Evolutionary conservation across 1,140 invertebrate species (phyloP), one percentile per base, ranked within the genome.

Genomic region (Drosophila lini): DNA sequence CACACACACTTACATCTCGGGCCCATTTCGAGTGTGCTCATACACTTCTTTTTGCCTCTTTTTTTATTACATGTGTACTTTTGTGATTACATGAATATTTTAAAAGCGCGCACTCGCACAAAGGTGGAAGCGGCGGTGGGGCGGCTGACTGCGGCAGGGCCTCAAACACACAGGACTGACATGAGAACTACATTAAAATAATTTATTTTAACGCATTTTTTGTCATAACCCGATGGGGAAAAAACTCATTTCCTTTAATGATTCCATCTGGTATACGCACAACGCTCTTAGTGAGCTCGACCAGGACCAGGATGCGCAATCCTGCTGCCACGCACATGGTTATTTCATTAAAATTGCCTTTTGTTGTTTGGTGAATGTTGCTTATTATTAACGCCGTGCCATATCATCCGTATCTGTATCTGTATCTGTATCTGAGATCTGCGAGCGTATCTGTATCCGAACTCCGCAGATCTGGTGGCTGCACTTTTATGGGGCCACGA

Each of bases 171-270:
- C 47, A 60, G 62, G 58, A 68, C 68, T 80, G 84, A 89, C 84
- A 89, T 84, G 84, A 89, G 84, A 89, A 90, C 84, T 89, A 89
- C 84, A 89, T 89, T 89, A 89, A 89, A 89, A 89, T 89, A 90
- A 89, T 90, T 89, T 90, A 89, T 89, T 89, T 89, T 89, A 89
- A 89, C 84, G 84, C 80, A 84, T 89, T 89, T 89, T 89, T 89
- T 89, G 85, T 89, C 84, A 89, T 89, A 89, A 90, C 84, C 84
- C 84, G 85, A 90, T 90, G 84, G 84, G 84, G 77, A 83, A 89
- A 88, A 85, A 89, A 76, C 84, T 89, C 84, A 89, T 89, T 90
- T 89, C 85, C 81, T 89, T 89, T 89, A 89, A 89, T 89, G 84
- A 89, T 89, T 90, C 88, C 84, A 89, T 89, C 85, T 90, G 81